A percentile compares a stretch with the other conserved stretches of the same genome.
phyloP scores from a whole-genome alignment of 2,888 invertebrate species.

The Acronicta psi region DNA sequence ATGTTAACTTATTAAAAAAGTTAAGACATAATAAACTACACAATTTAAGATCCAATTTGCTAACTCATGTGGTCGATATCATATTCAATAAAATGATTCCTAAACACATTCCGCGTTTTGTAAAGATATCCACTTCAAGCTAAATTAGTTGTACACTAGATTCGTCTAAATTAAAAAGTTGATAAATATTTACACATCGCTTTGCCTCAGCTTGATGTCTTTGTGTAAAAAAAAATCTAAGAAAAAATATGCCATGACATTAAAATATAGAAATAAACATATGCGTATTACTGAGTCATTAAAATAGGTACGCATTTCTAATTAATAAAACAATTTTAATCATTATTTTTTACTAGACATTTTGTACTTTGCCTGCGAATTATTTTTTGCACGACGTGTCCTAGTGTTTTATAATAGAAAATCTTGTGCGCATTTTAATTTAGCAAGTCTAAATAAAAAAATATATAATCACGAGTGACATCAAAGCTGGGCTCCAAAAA shows the following conservation, averaged over 20 bases:
- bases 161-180: conserved; percentile 81
- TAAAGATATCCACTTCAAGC: conserved; percentile 79
- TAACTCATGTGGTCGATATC: too few species aligned
- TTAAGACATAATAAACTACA: too few species aligned
- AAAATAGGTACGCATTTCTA: not conserved
- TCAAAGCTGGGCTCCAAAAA: conserved; percentile 58
- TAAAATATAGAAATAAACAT: conserved; percentile 2
- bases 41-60: too few species aligned
- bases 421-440: conserved; percentile 62
- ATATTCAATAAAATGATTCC: conserved; percentile 3
- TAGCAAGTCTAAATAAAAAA: conserved; percentile 10
- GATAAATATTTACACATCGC: conserved; percentile 73
- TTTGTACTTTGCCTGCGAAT: not conserved
- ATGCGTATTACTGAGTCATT: conserved; percentile 17
- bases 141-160: conserved; percentile 78
- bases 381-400: not conserved
- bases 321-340: not conserved
- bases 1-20: too few species aligned
- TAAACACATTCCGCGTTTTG: conserved; percentile 71
- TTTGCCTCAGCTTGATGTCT: conserved; percentile 64
- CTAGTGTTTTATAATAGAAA: conserved; percentile 11
- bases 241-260: not conserved
- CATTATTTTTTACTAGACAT: not conserved
- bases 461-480: conserved; percentile 46
- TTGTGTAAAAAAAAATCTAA: conserved; percentile 4